A percentile compares a stretch with the other conserved stretches of the same genome.
These are phyloP conservation scores for Temnothorax longispinosus DNA, from an alignment of 1,140 invertebrate genomes.

Conservation along the genomic window DNA sequence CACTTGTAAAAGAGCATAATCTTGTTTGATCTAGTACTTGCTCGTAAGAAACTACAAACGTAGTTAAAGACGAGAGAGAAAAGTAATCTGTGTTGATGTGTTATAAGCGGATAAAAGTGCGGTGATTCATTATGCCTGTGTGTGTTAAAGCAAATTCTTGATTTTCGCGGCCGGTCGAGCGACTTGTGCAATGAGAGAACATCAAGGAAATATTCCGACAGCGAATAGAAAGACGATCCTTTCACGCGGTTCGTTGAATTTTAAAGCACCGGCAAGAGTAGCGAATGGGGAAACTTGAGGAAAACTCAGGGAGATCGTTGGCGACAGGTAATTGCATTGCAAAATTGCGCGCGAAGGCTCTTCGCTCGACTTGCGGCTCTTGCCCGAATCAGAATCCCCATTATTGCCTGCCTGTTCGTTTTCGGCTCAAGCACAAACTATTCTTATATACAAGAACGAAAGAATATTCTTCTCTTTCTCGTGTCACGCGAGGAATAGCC, in stretches of 20 bases:
- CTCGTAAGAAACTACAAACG: neutral
- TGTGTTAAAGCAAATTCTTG: constrained; percentile 20
- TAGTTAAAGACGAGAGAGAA: constrained; percentile 3
- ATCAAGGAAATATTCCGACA: constrained; percentile 21
- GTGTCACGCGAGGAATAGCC: constrained; percentile 1
- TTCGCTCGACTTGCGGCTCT: constrained; percentile 44
- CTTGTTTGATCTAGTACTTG: neutral
- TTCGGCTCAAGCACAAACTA: neutral
- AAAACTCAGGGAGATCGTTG: constrained; percentile 57
- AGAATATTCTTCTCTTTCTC: neutral
- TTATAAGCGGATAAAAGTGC: neutral
- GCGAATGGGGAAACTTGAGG: constrained; percentile 41
- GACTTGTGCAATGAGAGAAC: constrained; percentile 14
- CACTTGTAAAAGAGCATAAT: neutral
- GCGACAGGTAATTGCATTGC: constrained; percentile 72
- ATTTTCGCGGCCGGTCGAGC: constrained; percentile 55
- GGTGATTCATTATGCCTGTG: neutral
- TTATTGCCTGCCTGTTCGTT: constrained; percentile 33
- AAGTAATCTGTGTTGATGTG: neutral
- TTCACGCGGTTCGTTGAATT: constrained; percentile 66
- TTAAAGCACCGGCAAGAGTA: constrained; percentile 44
- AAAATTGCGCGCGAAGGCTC: constrained; percentile 66
- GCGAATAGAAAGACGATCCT: constrained; percentile 52
- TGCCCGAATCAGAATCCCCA: constrained; percentile 35
- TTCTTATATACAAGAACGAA: constrained; percentile 28